Evolutionary conservation across 2,797 vertebrate genomes (phyloP).

Genomic region (Sphenopsis melanotis): DNA sequence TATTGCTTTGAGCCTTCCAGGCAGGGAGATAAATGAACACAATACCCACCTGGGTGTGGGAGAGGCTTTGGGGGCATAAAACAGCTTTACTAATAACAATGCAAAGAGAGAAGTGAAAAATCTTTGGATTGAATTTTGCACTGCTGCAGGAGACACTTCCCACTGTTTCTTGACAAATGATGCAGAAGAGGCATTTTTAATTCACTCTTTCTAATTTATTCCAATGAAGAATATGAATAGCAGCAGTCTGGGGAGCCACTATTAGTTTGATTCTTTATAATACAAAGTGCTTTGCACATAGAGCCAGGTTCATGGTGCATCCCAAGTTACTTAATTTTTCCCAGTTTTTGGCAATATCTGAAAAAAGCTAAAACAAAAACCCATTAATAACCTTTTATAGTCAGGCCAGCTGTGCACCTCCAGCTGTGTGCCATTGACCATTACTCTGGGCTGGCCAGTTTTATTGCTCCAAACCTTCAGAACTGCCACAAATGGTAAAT

Average conservation of each 20-base stretch:
- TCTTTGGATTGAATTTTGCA: background rate
- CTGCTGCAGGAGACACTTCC: background rate
- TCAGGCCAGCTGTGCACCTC: constrained; percentile 1
- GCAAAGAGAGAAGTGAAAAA: background rate
- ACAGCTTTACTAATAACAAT: background rate
- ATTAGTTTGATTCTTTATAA: background rate
- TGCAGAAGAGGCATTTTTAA: background rate
- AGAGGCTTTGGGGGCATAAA: background rate
- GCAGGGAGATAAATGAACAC: background rate
- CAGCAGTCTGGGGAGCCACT: background rate
- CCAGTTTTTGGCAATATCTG: background rate
- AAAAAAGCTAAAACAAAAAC: background rate
- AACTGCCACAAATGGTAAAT: constrained; percentile 2
- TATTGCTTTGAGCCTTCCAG: background rate
- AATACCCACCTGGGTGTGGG: background rate
- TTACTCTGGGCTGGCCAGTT: background rate
- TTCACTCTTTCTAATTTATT: background rate
- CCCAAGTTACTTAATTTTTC: background rate
- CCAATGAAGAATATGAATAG: background rate
- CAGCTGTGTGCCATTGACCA: constrained; percentile 8
- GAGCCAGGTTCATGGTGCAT: background rate
- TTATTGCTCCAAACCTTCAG: background rate
- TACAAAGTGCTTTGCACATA: background rate
- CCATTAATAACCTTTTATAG: background rate
- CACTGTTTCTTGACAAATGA: background rate